Conservation (phyloP, 2,113 vertebrate species). For the Albula glossodonta region DNA sequence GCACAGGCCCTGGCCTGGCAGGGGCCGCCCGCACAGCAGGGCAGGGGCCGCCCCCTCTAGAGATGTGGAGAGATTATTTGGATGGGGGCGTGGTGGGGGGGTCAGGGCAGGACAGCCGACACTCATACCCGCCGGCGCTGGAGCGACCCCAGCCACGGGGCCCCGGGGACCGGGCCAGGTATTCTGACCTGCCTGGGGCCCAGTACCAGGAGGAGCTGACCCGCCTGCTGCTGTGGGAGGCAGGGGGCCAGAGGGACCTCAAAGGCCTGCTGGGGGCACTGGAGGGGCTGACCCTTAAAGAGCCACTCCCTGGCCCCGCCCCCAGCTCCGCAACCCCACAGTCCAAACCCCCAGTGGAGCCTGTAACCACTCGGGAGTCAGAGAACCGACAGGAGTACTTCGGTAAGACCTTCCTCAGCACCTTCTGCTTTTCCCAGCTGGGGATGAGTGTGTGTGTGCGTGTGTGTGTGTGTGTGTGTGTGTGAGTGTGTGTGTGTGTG, state of each 20-base stretch:
- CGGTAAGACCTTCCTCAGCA: slow-evolving; percentile 66
- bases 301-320: slow-evolving; percentile 51
- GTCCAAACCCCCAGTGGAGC: slow-evolving; percentile 63
- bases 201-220: slow-evolving; percentile 81
- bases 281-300: slow-evolving; percentile 68
- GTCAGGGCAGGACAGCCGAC: slow-evolving; percentile 72
- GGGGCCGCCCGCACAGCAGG: slow-evolving; percentile 13
- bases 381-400: slow-evolving; percentile 81
- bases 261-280: slow-evolving; percentile 37
- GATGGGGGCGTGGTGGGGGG: slow-evolving; percentile 50
- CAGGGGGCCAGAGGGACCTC: slow-evolving; percentile 40
- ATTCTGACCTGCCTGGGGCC: slow-evolving; percentile 72
- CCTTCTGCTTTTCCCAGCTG: neutral
- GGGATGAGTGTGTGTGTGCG: slow-evolving; percentile 28
- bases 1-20: slow-evolving; percentile 38
- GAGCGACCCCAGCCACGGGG: slow-evolving; percentile 44
- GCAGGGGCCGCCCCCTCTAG: slow-evolving; percentile 47
- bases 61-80: slow-evolving; percentile 70
- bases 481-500: neutral
- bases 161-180: slow-evolving; percentile 63
- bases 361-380: slow-evolving; percentile 44
- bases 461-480: neutral
- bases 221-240: slow-evolving; percentile 67
- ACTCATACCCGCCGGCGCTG: slow-evolving; percentile 81
- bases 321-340: slow-evolving; percentile 47